phyloP scores from a whole-genome alignment of 2,888 invertebrate species.

The Cheilosia grossa region DNA sequence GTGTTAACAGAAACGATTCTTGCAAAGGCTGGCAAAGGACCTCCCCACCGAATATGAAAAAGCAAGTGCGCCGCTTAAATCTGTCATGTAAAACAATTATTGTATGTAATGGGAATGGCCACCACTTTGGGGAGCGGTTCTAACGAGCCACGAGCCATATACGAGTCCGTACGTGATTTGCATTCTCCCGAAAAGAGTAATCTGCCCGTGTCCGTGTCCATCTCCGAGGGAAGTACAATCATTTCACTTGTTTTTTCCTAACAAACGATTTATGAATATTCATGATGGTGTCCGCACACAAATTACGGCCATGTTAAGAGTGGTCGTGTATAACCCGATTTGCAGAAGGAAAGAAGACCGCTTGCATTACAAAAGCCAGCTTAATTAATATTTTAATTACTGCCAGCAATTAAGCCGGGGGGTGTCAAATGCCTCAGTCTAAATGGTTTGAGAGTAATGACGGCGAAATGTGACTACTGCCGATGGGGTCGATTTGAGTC shows the following conservation, averaged over 20 bases:
- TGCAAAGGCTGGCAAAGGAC: neutral
- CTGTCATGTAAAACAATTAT: slow-evolving; percentile 45
- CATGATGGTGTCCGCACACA: slow-evolving; percentile 25
- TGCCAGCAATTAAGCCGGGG: slow-evolving; percentile 25
- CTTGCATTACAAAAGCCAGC: slow-evolving; percentile 27
- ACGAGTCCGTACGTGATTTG: slow-evolving; percentile 1
- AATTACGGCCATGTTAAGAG: neutral
- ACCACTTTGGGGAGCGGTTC: slow-evolving; percentile 20
- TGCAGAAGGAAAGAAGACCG: slow-evolving; percentile 24
- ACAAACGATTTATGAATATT: slow-evolving; percentile 45
- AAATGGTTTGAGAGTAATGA: slow-evolving; percentile 43
- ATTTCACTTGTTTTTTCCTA: slow-evolving; percentile 6
- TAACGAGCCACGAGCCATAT: neutral
- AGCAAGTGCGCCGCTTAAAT: slow-evolving; percentile 15
- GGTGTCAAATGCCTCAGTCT: slow-evolving; percentile 28
- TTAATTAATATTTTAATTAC: slow-evolving; percentile 60
- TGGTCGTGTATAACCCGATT: slow-evolving; percentile 10
- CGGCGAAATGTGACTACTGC: slow-evolving; percentile 36
- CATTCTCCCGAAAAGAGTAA: slow-evolving; percentile 1
- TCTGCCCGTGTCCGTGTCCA: slow-evolving; percentile 12
- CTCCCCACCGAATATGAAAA: neutral
- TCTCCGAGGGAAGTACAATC: slow-evolving; percentile 10
- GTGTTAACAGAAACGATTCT: slow-evolving; percentile 49
- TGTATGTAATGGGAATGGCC: slow-evolving; percentile 10
- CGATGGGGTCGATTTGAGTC: slow-evolving; percentile 7